These are phyloP conservation scores for Ephydatia muelleri DNA, from an alignment of 37 sponge, comb jelly and placozoan genomes.

Conservation along the genomic window DNA sequence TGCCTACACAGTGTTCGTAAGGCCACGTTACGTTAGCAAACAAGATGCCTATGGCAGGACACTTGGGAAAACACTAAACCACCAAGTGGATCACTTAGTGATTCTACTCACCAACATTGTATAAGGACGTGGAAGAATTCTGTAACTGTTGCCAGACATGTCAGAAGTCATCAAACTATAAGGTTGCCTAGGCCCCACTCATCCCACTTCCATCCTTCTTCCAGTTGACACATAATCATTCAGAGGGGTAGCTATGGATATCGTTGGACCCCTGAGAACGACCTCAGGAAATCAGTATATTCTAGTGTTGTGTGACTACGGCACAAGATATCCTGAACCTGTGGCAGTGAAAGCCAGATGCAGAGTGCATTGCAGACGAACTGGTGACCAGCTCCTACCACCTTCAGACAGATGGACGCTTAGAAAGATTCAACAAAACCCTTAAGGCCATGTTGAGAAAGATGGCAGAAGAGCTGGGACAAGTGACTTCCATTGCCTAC, in stretches of 20 bases:
- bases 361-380: conserved; percentile 37
- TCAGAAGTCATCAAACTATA: conserved; percentile 3
- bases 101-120: conserved; percentile 45
- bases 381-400: not conserved
- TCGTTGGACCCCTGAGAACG: conserved; percentile 41
- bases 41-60: conserved; percentile 39
- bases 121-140: conserved; percentile 21
- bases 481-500: conserved; percentile 19
- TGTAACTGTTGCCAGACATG: conserved; percentile 32
- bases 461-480: not conserved
- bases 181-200: conserved; percentile 26
- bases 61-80: conserved; percentile 47
- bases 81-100: conserved; percentile 11
- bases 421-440: conserved; percentile 26
- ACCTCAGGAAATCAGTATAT: conserved; percentile 30
- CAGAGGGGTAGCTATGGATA: conserved; percentile 50
- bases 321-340: conserved; percentile 47
- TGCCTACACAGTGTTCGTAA: not conserved
- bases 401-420: conserved; percentile 29
- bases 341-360: conserved; percentile 35
- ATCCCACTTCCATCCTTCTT: conserved; percentile 45
- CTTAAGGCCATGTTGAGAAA: conserved; percentile 31
- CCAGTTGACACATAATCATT: conserved; percentile 31
- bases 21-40: conserved; percentile 24
- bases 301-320: conserved; percentile 35